phyloP scores from a whole-genome alignment of 2,888 invertebrate genomes.

The Dexiosoma caninum region DNA sequence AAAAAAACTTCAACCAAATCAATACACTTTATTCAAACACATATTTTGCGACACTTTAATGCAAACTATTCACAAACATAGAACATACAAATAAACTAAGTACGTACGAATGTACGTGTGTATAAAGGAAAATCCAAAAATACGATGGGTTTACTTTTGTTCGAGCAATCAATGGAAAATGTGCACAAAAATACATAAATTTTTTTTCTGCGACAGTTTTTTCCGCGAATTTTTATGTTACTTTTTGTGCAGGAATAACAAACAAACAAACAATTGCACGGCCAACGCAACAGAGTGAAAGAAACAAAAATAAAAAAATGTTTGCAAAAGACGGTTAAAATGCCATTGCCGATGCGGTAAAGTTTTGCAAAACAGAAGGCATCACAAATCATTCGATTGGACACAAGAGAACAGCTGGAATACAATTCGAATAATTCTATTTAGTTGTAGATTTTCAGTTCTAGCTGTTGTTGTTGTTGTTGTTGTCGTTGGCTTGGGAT shows the following conservation, averaged over 20 bases:
- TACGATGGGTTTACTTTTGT: conserved; percentile 24
- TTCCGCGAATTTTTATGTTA: conserved; percentile 27
- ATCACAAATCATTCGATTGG: conserved; percentile 68
- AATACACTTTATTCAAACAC: conserved; percentile 21
- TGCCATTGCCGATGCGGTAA: conserved; percentile 52
- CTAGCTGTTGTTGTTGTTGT: too few relatives aligned
- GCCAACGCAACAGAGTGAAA: conserved; percentile 11
- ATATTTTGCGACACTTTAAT: conserved; percentile 13
- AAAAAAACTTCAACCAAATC: conserved; percentile 2
- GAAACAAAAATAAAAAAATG: conserved; percentile 47
- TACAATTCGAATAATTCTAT: conserved; percentile 22
- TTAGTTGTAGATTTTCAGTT: conserved; percentile 5
- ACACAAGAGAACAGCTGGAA: conserved; percentile 60
- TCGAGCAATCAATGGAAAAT: conserved; percentile 40
- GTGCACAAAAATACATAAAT: conserved; percentile 14
- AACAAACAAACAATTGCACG: conserved; percentile 42
- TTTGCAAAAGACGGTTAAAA: conserved; percentile 44
- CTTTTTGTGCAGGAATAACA: conserved; percentile 26
- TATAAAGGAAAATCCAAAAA: background rate
- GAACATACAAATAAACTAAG: background rate
- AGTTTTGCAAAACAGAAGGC: conserved; percentile 61
- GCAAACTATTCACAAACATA: background rate
- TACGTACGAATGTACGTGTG: too few relatives aligned
- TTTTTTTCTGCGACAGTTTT: conserved; percentile 47
- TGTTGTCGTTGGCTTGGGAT: background rate